Evolutionary conservation across 1,140 invertebrate species (phyloP).

Genomic region (Diachasma alloeum): DNA sequence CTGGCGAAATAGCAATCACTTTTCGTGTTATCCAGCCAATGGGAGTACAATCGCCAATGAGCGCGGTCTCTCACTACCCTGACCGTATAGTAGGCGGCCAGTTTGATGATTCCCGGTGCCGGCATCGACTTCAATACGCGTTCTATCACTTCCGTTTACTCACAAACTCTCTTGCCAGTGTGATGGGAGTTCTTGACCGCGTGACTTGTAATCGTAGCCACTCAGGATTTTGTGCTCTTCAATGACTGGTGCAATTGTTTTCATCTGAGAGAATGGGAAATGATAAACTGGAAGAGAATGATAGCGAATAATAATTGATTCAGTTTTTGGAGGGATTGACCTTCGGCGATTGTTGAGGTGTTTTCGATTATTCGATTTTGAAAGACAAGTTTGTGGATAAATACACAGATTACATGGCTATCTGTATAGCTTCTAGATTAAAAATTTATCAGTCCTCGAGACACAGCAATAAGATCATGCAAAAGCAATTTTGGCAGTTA

Average conservation of each 20-base stretch:
- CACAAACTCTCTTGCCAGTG: neutral
- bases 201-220: neutral
- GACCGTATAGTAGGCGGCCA: neutral
- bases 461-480: neutral
- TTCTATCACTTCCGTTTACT: conserved; percentile 5
- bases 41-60: neutral
- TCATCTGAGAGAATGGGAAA: no score
- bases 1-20: neutral
- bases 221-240: neutral
- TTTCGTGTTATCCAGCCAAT: neutral
- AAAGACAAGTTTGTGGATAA: neutral
- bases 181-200: neutral
- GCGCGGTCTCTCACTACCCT: neutral
- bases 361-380: no score
- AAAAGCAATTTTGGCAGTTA: neutral
- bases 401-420: neutral
- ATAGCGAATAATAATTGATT: no score
- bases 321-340: no score
- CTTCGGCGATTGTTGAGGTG: no score
- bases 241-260: neutral
- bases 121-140: neutral
- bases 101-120: neutral
- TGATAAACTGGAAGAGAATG: no score
- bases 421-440: neutral
- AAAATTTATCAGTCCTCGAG: neutral